phyloP scores from a whole-genome alignment of 2,797 vertebrate genomes.

The Myioborus melanocephalus region DNA sequence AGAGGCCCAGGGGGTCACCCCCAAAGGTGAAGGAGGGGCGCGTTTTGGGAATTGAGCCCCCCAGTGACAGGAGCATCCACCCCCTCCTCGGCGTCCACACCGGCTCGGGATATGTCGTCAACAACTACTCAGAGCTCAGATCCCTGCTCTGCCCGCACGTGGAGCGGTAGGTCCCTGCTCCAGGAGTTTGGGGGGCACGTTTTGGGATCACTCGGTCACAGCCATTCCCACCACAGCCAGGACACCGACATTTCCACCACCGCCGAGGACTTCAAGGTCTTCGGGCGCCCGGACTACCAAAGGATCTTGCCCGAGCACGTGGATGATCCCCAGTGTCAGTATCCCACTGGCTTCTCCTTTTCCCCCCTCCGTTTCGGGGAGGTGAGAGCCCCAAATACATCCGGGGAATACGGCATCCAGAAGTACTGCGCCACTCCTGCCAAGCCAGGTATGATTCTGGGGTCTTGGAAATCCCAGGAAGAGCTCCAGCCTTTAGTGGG shows the following conservation, averaged over 20 bases:
- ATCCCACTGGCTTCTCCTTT: not conserved
- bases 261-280: conserved; percentile 51
- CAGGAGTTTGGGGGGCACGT: fast-evolving
- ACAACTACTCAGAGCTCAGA: not conserved
- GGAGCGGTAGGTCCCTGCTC: not conserved
- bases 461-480: not conserved
- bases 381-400: fast-evolving
- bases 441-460: not conserved
- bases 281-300: conserved; percentile 5
- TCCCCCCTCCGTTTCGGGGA: not conserved
- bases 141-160: not conserved
- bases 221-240: not conserved
- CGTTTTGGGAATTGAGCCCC: not conserved
- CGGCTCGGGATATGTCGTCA: conserved; percentile 62
- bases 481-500: not conserved
- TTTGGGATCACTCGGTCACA: fast-evolving
- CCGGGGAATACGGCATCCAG: fast-evolving
- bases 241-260: conserved; percentile 19
- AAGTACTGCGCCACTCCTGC: fast-evolving
- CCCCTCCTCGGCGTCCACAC: not conserved
- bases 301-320: not conserved
- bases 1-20: not conserved
- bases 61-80: not conserved
- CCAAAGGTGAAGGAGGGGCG: fast-evolving
- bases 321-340: conserved; percentile 28